Percentiles rank a stretch among this genome's conserved stretches.
These are phyloP conservation scores for Luscinia luscinia DNA, from an alignment of 2,797 vertebrate genomes.

Conservation along the genomic window DNA sequence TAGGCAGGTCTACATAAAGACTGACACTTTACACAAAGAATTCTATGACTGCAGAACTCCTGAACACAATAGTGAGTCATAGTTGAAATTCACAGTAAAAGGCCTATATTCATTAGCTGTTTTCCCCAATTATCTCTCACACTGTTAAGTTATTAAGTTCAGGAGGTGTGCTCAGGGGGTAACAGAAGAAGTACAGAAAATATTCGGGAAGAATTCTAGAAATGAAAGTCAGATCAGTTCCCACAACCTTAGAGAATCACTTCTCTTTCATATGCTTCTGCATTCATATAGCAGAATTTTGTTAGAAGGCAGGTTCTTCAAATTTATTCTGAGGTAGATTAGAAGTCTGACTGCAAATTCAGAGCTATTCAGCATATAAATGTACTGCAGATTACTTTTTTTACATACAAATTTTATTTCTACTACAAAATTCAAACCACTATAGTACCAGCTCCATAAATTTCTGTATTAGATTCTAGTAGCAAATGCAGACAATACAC, in stretches of 20 bases:
- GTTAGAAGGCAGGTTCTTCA: background rate
- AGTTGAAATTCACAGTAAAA: background rate
- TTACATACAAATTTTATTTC: slow-evolving; percentile 50
- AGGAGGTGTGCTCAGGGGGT: background rate
- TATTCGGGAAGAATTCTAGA: background rate
- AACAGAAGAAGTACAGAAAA: background rate
- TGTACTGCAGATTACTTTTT: slow-evolving; percentile 25
- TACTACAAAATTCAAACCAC: slow-evolving; percentile 22
- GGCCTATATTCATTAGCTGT: background rate
- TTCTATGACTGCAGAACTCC: background rate
- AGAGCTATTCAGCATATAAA: slow-evolving; percentile 33
- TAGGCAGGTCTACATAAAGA: background rate
- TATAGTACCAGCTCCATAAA: background rate
- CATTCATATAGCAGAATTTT: background rate
- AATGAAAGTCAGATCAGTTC: background rate
- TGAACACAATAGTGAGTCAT: background rate
- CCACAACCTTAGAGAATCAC: background rate
- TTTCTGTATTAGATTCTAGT: background rate
- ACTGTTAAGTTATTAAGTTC: background rate
- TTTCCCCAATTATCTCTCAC: background rate
- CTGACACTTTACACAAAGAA: background rate
- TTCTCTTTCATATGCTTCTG: slow-evolving; percentile 8
- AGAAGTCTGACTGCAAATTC: slow-evolving; percentile 41
- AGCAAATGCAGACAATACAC: background rate
- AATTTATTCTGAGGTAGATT: slow-evolving; percentile 38